Conservation (phyloP, 2,888 invertebrate genomes). For the Diaphora mendica region DNA sequence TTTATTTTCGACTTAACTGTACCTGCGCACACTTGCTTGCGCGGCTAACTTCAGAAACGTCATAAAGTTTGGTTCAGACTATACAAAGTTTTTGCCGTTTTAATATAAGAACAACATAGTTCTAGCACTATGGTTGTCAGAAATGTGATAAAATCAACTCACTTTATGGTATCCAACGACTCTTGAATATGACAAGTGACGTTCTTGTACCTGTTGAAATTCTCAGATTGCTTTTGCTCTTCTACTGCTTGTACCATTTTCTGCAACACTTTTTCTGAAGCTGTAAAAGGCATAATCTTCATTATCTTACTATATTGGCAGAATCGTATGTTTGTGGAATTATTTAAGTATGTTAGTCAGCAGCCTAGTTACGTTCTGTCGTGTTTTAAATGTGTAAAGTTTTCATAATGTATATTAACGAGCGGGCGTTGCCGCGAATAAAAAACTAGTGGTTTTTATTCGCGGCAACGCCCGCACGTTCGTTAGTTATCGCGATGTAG, state of each 20-base stretch:
- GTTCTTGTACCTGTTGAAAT: conserved; percentile 60
- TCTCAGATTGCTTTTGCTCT: conserved; percentile 58
- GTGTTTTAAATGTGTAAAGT: too few species aligned
- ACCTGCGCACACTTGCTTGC: too few species aligned
- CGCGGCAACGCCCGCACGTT: too few species aligned
- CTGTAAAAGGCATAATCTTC: background rate
- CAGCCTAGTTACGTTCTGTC: background rate
- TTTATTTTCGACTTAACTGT: too few species aligned
- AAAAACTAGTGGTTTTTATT: too few species aligned
- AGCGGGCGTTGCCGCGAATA: too few species aligned
- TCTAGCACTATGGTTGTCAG: background rate
- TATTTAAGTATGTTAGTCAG: background rate
- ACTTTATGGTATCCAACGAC: conserved; percentile 71
- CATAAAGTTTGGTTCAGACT: too few species aligned
- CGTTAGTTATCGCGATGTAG: too few species aligned
- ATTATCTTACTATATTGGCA: background rate
- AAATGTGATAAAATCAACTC: conserved; percentile 40
- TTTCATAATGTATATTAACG: too few species aligned
- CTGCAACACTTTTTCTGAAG: conserved; percentile 60
- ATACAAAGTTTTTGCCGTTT: conserved; percentile 77
- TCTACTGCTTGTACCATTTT: conserved; percentile 71
- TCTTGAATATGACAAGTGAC: conserved; percentile 74
- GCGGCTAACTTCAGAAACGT: too few species aligned
- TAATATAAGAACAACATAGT: too few species aligned
- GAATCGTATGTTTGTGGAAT: background rate